Percentiles rank a stretch among this genome's conserved stretches.
phyloP scores from a whole-genome alignment of 2,888 invertebrate species.

The Flexamia atlantica region DNA sequence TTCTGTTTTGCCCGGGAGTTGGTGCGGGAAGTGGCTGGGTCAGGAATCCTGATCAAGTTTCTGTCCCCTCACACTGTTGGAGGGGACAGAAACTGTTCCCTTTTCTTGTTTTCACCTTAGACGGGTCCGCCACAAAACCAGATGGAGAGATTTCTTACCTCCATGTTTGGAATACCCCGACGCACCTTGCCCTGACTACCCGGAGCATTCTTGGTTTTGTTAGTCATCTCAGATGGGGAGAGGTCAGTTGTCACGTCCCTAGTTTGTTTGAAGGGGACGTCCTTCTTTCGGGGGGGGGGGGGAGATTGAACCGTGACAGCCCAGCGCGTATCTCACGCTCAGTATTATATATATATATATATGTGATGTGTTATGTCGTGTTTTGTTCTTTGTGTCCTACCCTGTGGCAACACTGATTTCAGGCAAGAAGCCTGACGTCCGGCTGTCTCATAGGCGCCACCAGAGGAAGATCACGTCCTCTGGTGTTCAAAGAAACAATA shows the following conservation, averaged over 20 bases:
- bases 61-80: neutral
- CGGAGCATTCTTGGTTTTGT: neutral
- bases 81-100: too few relatives aligned
- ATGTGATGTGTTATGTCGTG: too few relatives aligned
- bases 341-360: too few relatives aligned
- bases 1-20: neutral
- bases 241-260: neutral
- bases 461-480: too few relatives aligned
- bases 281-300: neutral
- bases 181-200: neutral
- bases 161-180: neutral
- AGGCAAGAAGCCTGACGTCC: too few relatives aligned
- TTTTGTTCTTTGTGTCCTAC: too few relatives aligned
- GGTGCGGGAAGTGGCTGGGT: neutral
- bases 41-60: neutral
- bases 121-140: neutral
- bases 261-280: neutral
- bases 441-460: too few relatives aligned
- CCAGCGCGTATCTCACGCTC: too few relatives aligned
- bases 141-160: neutral
- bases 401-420: too few relatives aligned
- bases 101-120: neutral
- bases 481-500: too few relatives aligned
- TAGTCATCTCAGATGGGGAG: neutral
- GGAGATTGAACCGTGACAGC: neutral